These are phyloP conservation scores for Scaptomyza reducta DNA, from an alignment of 2,888 invertebrate genomes.

Conservation along the genomic window DNA sequence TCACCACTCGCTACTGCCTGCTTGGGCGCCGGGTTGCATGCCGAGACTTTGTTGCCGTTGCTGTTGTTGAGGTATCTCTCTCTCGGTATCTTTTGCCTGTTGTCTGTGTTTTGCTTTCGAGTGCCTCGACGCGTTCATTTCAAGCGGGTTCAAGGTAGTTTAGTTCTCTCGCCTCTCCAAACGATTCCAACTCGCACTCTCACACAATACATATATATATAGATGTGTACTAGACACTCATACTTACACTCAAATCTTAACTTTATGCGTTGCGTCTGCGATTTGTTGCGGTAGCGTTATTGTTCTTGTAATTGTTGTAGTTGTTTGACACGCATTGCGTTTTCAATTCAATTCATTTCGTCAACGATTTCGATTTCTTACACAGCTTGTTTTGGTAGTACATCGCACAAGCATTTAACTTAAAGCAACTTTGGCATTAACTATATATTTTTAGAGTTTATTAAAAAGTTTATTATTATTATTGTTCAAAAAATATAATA, in stretches of 20 bases:
- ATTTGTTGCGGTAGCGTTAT: slow-evolving; percentile 33
- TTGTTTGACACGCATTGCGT: slow-evolving; percentile 49
- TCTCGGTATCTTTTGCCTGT: slow-evolving; percentile 9
- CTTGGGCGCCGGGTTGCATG: slow-evolving; percentile 31
- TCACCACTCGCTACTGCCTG: slow-evolving; percentile 4
- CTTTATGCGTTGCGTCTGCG: slow-evolving; percentile 24
- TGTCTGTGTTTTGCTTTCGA: slow-evolving; percentile 29
- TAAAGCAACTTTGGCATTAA: neutral
- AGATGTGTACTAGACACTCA: neutral
- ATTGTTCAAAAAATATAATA: neutral
- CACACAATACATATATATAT: neutral
- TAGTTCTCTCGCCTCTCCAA: slow-evolving; percentile 58
- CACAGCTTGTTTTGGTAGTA: slow-evolving; percentile 22
- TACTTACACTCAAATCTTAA: slow-evolving; percentile 19
- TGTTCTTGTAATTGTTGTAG: slow-evolving; percentile 33
- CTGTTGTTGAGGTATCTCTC: slow-evolving; percentile 22
- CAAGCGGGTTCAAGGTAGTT: slow-evolving; percentile 73
- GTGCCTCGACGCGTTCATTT: slow-evolving; percentile 51
- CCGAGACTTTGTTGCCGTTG: slow-evolving; percentile 6
- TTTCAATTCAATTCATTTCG: slow-evolving; percentile 50
- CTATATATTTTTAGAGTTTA: neutral
- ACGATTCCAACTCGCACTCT: slow-evolving; percentile 29
- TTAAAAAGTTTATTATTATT: too few relatives aligned
- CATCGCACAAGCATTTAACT: slow-evolving; percentile 1
- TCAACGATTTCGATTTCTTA: slow-evolving; percentile 26